Evolutionary conservation across 2,888 invertebrate genomes (phyloP).

Genomic region (Tuta absoluta): DNA sequence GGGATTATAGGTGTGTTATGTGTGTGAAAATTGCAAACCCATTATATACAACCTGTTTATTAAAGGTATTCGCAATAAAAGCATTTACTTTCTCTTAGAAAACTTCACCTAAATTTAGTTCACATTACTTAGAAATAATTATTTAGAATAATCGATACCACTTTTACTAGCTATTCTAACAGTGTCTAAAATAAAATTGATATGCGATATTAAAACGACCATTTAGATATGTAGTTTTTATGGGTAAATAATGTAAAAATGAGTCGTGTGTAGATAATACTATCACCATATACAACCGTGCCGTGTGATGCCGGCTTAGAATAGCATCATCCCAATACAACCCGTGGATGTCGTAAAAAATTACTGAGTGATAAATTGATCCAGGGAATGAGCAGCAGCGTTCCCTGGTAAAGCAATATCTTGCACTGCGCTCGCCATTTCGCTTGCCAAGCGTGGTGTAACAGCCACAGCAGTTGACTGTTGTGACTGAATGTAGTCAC

Average conservation of each 20-base stretch:
- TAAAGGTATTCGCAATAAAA: slow-evolving; percentile 69
- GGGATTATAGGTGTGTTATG: too few relatives aligned
- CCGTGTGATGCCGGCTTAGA: too few relatives aligned
- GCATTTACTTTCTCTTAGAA: slow-evolving; percentile 76
- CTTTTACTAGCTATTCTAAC: slow-evolving; percentile 29
- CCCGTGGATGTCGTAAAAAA: too few relatives aligned
- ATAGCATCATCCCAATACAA: too few relatives aligned
- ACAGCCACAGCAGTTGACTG: too few relatives aligned
- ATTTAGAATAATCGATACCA: slow-evolving; percentile 63
- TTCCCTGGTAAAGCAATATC: too few relatives aligned
- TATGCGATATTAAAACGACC: neutral
- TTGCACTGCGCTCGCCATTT: too few relatives aligned
- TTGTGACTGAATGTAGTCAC: too few relatives aligned
- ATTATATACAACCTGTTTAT: slow-evolving; percentile 63
- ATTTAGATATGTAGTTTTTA: neutral
- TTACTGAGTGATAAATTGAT: too few relatives aligned
- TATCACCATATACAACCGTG: too few relatives aligned
- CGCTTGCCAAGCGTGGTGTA: too few relatives aligned
- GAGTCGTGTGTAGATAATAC: neutral
- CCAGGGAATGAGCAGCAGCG: too few relatives aligned
- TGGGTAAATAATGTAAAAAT: neutral
- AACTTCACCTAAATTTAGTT: slow-evolving; percentile 52
- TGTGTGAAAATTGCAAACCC: slow-evolving; percentile 58
- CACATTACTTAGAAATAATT: slow-evolving; percentile 56
- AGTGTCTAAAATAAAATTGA: slow-evolving; percentile 11